phyloP scores from a whole-genome alignment of 2,888 invertebrate genomes.

The Leptinotarsa juncta region DNA sequence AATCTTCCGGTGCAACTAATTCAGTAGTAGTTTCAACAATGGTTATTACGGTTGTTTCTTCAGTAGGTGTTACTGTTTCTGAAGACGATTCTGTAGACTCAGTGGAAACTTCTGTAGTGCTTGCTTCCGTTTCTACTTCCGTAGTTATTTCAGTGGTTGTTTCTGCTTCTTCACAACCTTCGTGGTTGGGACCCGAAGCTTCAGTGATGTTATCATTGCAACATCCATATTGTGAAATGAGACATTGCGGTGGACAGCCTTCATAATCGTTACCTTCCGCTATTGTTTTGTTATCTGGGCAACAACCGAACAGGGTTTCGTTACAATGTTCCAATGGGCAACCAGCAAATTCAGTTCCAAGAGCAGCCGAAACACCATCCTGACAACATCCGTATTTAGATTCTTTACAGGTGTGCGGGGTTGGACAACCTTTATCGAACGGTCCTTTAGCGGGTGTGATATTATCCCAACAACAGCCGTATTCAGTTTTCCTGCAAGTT shows the following conservation, averaged over 20 bases:
- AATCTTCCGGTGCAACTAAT: slow-evolving; percentile 65
- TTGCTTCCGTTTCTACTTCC: slow-evolving; percentile 70
- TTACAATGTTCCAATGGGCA: slow-evolving; percentile 82
- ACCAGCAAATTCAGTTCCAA: slow-evolving; percentile 76
- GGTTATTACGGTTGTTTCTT: slow-evolving; percentile 2
- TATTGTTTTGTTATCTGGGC: slow-evolving; percentile 80
- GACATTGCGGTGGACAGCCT: slow-evolving; percentile 82
- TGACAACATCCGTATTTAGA: slow-evolving; percentile 84
- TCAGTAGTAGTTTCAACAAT: slow-evolving; percentile 62
- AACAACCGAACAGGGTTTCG: slow-evolving; percentile 88
- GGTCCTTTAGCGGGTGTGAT: slow-evolving; percentile 83
- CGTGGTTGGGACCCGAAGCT: slow-evolving; percentile 66
- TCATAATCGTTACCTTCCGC: slow-evolving; percentile 84
- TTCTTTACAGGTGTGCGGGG: slow-evolving; percentile 80
- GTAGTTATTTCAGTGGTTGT: slow-evolving; percentile 56
- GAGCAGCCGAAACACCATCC: slow-evolving; percentile 83
- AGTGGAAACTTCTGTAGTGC: slow-evolving; percentile 31
- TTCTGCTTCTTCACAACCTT: slow-evolving; percentile 58
- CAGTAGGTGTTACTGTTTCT: slow-evolving; percentile 35
- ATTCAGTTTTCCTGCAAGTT: slow-evolving; percentile 74
- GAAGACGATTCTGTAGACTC: slow-evolving; percentile 28
- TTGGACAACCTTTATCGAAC: slow-evolving; percentile 83
- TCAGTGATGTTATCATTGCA: slow-evolving; percentile 82
- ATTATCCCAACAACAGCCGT: slow-evolving; percentile 89
- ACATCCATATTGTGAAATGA: slow-evolving; percentile 80